These are phyloP conservation scores for Palloptera scutellata DNA, from an alignment of 2,888 invertebrate species.

Conservation along the genomic window DNA sequence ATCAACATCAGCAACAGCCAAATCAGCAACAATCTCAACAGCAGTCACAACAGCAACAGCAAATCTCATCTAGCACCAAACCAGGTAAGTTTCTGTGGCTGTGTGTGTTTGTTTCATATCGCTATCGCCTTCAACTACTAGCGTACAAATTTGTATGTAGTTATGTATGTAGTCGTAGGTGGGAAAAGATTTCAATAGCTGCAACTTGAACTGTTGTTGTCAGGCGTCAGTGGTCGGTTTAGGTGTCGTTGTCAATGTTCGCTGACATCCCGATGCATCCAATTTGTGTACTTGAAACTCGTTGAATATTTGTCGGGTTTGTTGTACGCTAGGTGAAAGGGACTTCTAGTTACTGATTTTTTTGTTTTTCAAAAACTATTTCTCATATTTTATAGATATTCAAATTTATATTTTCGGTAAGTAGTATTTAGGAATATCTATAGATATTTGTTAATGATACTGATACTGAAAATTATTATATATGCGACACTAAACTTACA, in stretches of 20 bases:
- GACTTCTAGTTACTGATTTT: too few species aligned
- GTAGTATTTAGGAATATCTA: too few species aligned
- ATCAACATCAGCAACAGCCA: constrained; percentile 50
- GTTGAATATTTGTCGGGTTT: too few species aligned
- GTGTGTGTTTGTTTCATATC: constrained; percentile 11
- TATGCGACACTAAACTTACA: too few species aligned
- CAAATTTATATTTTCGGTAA: too few species aligned
- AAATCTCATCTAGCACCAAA: constrained; percentile 56
- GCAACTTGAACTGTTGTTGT: background rate
- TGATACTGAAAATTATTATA: too few species aligned
- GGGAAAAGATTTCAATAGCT: too few species aligned
- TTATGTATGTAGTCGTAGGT: background rate
- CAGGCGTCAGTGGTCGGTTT: background rate
- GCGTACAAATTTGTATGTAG: background rate
- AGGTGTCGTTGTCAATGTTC: background rate
- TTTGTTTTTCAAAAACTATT: too few species aligned
- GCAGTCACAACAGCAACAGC: constrained; percentile 51
- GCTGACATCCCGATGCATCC: background rate
- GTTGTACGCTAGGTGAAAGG: too few species aligned
- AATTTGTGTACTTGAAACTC: too few species aligned
- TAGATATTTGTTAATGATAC: too few species aligned
- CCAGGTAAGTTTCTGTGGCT: constrained; percentile 64
- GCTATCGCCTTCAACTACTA: constrained; percentile 5
- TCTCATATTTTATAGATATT: too few species aligned
- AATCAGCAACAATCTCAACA: constrained; percentile 46